Percentiles rank a stretch among this genome's conserved stretches.
Evolutionary conservation across 2,888 invertebrate genomes (phyloP).

Genomic region (Eupeodes latifasciatus): DNA sequence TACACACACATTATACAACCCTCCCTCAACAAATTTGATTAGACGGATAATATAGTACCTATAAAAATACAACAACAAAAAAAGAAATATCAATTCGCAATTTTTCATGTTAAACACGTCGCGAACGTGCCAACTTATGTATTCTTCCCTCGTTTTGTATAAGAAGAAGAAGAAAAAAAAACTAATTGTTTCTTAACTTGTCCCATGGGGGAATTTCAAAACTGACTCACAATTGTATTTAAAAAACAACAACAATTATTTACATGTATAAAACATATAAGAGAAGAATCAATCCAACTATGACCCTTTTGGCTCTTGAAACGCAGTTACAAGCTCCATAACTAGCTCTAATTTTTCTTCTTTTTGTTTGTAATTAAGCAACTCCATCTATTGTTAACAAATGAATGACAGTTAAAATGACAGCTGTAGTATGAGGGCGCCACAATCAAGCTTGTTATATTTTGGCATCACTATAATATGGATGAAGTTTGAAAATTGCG

Average conservation of each 20-base stretch:
- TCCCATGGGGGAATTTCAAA: conserved; percentile 52
- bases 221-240: conserved; percentile 41
- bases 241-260: neutral
- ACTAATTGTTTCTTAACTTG: conserved; percentile 55
- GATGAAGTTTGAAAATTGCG: conserved; percentile 52
- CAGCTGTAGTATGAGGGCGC: conserved; percentile 31
- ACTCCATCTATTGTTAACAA: conserved; percentile 36
- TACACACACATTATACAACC: conserved; percentile 18
- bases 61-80: neutral
- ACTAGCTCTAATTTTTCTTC: neutral
- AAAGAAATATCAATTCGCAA: conserved; percentile 57
- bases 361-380: neutral
- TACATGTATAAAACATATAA: neutral
- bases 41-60: conserved; percentile 19
- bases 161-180: conserved; percentile 16
- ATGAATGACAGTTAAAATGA: conserved; percentile 48
- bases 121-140: conserved; percentile 46
- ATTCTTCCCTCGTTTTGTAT: conserved; percentile 45
- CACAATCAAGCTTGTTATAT: conserved; percentile 31
- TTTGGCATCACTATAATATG: conserved; percentile 10
- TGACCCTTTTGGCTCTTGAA: conserved; percentile 52
- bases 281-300: conserved; percentile 35
- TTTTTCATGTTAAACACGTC: conserved; percentile 67
- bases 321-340: conserved; percentile 18
- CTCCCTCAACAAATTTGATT: conserved; percentile 54